Percentiles rank a stretch among this genome's conserved stretches.
phyloP scores from a whole-genome alignment of 2,888 invertebrate species.

The Teinopalpus imperialis region DNA sequence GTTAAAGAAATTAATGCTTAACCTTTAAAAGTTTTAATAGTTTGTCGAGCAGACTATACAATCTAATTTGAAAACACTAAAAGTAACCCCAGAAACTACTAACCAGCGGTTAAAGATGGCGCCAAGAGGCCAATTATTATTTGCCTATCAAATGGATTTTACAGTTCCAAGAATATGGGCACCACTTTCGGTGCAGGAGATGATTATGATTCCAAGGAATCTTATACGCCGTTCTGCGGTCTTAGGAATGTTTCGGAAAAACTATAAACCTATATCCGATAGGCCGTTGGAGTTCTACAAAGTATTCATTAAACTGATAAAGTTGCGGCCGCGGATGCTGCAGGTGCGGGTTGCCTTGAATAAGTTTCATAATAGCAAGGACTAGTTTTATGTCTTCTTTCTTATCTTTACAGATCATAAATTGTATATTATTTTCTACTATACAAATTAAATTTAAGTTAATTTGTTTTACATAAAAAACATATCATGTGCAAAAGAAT shows the following conservation, averaged over 20 bases:
- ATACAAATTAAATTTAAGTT: too few relatives aligned
- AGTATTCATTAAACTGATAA: constrained; percentile 24
- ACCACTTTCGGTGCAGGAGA: constrained; percentile 2
- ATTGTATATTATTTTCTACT: background rate
- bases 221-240: constrained; percentile 35
- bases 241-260: constrained; percentile 53
- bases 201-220: constrained; percentile 54
- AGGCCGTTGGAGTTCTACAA: constrained; percentile 27
- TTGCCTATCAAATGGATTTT: constrained; percentile 17
- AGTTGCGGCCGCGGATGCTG: constrained; percentile 1
- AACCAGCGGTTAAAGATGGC: constrained; percentile 5
- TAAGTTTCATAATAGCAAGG: constrained; percentile 2
- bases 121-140: constrained; percentile 17
- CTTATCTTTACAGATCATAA: constrained; percentile 3
- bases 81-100: constrained; percentile 2
- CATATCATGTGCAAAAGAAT: background rate
- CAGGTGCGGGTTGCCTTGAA: constrained; percentile 11
- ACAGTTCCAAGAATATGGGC: constrained; percentile 16
- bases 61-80: background rate
- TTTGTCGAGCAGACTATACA: too few relatives aligned
- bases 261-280: constrained; percentile 64
- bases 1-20: too few relatives aligned
- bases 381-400: constrained; percentile 8
- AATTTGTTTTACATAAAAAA: background rate
- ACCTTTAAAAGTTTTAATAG: too few relatives aligned